Evolutionary conservation across 2,797 vertebrate species (phyloP).

Genomic region (Phylloscopus collybita): DNA sequence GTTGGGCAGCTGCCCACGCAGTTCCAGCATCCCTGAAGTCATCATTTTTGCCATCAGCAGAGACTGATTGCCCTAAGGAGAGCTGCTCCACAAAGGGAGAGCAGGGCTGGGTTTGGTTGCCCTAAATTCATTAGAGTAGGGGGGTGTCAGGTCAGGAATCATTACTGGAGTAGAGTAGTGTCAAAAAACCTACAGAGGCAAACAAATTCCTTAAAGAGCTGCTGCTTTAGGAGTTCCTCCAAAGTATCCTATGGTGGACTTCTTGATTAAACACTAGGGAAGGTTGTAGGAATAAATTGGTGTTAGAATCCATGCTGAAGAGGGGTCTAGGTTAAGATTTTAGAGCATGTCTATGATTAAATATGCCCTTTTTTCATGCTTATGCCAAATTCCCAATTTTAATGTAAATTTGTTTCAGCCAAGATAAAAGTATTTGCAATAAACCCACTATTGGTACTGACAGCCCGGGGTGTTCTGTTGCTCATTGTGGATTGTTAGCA

Average conservation of each 20-base stretch:
- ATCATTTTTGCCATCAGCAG: background rate
- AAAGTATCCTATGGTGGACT: background rate
- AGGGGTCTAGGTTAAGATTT: background rate
- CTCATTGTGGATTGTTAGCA: background rate
- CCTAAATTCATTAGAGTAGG: background rate
- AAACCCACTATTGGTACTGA: background rate
- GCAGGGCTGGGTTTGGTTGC: background rate
- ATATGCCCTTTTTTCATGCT: background rate
- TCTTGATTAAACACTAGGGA: background rate
- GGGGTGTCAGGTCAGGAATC: background rate
- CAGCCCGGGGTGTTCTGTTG: background rate
- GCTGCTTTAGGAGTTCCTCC: background rate
- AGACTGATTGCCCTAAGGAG: background rate
- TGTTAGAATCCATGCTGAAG: background rate
- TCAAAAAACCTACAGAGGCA: background rate
- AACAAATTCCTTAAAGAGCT: background rate
- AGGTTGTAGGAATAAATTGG: background rate
- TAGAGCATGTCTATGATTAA: background rate
- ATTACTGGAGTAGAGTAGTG: background rate
- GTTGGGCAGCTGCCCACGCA: background rate
- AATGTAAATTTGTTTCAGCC: background rate
- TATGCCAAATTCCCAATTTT: background rate
- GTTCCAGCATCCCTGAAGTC: background rate
- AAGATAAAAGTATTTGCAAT: background rate
- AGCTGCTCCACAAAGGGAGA: background rate